Conservation (phyloP, 2,113 vertebrate species). For the Hemicordylus capensis region DNA sequence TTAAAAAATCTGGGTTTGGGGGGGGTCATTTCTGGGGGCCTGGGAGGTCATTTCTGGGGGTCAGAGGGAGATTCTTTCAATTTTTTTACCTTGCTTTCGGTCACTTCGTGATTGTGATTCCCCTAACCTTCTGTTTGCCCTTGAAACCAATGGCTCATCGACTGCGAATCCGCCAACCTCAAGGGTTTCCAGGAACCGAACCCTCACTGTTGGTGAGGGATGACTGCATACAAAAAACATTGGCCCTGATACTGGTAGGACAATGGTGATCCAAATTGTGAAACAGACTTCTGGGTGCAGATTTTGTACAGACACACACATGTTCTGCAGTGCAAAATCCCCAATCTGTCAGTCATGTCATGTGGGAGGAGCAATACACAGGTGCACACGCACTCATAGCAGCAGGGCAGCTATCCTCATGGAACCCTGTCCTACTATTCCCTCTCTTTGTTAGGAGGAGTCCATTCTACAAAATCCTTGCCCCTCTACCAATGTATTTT, state of each 20-base stretch:
- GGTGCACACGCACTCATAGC: background rate
- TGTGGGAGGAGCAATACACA: background rate
- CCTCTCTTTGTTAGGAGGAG: background rate
- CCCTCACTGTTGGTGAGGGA: no score
- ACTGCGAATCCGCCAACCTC: no score
- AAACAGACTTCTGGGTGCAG: no score
- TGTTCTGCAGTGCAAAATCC: background rate
- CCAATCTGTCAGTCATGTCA: background rate
- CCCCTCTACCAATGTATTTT: background rate
- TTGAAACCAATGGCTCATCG: no score
- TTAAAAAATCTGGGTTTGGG: no score
- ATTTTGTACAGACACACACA: background rate
- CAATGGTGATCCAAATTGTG: background rate
- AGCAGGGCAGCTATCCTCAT: background rate
- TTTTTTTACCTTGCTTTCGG: no score
- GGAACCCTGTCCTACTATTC: background rate
- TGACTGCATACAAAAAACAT: background rate
- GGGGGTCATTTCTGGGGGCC: no score
- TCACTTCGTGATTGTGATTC: no score
- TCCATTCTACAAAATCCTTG: background rate
- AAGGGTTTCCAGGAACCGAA: no score
- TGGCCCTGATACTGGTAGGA: constrained; percentile 7
- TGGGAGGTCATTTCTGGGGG: no score
- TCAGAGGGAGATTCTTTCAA: no score
- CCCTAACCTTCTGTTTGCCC: no score